Base-by-base conservation (phyloP, 2,888 invertebrate genomes). In the Conus canariensis region DNA sequence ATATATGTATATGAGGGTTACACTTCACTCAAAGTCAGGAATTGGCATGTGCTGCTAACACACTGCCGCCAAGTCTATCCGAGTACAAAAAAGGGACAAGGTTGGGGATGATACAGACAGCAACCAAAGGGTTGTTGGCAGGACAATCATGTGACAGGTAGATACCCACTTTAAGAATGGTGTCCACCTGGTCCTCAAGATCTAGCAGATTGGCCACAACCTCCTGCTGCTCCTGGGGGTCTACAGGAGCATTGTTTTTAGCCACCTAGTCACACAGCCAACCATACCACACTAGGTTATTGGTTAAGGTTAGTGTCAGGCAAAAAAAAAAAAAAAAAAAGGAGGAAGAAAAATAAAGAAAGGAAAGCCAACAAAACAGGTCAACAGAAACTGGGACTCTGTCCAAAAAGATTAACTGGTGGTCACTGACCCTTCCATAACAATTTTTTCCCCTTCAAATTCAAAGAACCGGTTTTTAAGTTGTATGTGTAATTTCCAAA, bases 151-250 rank as follows among this genome's bases (percentile, higher is more conserved):
- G n/a, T 8, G n/a, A n/a, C 22, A 19, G 12, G 45, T 19, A 80
- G 80, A 89, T 90, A 92, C 92, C 92, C 92, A 93, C 92, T 92
- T 92, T 91, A 85, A 91, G 91, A 89, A 95, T 94, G 86, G 92
- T 93, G 85, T 94, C 93, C 83, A 94, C 91, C 86, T 95, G 94
- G 88, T 93, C 94, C 90, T 95, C 94, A 59, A 95, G 91, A 90
- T 94, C 94, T 22, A 95, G 91, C 56, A 95, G 91, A 87, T 94
- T 93, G 30, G 92, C 92, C 67, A 92, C 93, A 45, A 91, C 92
- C 30, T 93, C 92, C 82, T 94, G 92, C 59, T 92, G 91, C 59
- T 91, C 89, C n/a, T 45, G 88, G 10, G 91, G 91, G 85, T 87
- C 86, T 70, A 91, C 90, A 16, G 92, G 92, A 45, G 92, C 90